Conservation (phyloP, 2,113 vertebrate genomes). For the Meriones unguiculatus region DNA sequence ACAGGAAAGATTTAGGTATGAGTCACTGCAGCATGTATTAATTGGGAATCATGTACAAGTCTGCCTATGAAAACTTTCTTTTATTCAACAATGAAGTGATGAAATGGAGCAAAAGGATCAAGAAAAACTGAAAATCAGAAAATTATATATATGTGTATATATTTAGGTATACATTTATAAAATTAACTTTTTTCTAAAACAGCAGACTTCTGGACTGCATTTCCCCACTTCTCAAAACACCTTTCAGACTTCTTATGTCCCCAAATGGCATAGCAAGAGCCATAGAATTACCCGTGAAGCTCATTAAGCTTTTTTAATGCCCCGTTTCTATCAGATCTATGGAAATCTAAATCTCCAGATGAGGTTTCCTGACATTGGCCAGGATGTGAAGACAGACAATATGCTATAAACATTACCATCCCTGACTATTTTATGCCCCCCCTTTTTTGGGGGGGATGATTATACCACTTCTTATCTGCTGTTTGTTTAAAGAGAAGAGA, state of each 20-base stretch:
- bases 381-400: not conserved
- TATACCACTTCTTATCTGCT: not conserved
- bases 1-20: too few species aligned
- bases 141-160: not conserved
- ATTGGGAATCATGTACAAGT: not conserved
- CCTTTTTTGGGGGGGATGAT: not conserved
- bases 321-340: not conserved
- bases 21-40: not conserved
- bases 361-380: not conserved
- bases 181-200: conserved; percentile 1
- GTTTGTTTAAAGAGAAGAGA: not conserved
- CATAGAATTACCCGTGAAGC: not conserved
- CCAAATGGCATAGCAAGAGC: not conserved
- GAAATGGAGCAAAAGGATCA: not conserved
- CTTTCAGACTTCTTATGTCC: not conserved
- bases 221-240: not conserved
- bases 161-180: not conserved
- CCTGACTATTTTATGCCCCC: not conserved
- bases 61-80: not conserved
- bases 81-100: not conserved
- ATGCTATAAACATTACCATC: not conserved
- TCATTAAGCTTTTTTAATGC: not conserved
- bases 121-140: conserved; percentile 14
- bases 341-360: not conserved
- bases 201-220: not conserved